Conservation (phyloP, 2,113 vertebrate genomes). For the Numenius arquata region DNA sequence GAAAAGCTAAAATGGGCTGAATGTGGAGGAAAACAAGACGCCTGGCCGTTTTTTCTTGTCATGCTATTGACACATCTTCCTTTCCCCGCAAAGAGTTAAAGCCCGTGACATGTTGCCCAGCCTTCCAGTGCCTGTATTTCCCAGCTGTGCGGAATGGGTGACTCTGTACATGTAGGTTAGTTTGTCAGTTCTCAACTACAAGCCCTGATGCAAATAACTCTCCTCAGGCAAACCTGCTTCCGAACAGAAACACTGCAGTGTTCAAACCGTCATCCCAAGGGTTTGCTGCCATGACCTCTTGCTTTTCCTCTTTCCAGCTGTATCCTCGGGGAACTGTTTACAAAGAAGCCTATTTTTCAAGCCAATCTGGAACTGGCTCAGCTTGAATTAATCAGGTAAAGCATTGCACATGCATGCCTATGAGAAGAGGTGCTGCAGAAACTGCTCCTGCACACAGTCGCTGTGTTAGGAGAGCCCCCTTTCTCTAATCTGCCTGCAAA, state of each 20-base stretch:
- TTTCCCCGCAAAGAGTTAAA: background rate
- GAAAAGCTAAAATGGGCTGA: background rate
- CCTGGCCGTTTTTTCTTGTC: background rate
- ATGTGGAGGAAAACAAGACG: background rate
- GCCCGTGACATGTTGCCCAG: background rate
- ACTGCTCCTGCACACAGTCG: background rate
- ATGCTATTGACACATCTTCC: background rate
- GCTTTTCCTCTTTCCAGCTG: conserved; percentile 80
- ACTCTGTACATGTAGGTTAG: conserved; percentile 21
- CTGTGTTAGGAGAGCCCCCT: background rate
- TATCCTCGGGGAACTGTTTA: conserved; percentile 97
- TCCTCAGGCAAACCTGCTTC: conserved; percentile 10
- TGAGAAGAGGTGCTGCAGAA: conserved; percentile 22
- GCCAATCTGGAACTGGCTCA: conserved; percentile 97
- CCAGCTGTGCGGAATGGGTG: background rate
- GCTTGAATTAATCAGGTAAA: conserved; percentile 96
- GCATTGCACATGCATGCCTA: conserved; percentile 25
- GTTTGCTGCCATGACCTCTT: conserved; percentile 60
- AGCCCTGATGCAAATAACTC: conserved; percentile 47
- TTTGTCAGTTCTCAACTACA: conserved; percentile 45
- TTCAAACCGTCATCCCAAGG: conserved; percentile 4
- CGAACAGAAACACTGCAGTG: background rate
- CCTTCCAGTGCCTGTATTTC: background rate
- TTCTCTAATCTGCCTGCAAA: background rate
- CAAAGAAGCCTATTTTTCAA: conserved; percentile 98